Evolutionary conservation across 35 echinoderm and acorn worm species (phyloP).

Genomic region (Holothuria glaberrima): DNA sequence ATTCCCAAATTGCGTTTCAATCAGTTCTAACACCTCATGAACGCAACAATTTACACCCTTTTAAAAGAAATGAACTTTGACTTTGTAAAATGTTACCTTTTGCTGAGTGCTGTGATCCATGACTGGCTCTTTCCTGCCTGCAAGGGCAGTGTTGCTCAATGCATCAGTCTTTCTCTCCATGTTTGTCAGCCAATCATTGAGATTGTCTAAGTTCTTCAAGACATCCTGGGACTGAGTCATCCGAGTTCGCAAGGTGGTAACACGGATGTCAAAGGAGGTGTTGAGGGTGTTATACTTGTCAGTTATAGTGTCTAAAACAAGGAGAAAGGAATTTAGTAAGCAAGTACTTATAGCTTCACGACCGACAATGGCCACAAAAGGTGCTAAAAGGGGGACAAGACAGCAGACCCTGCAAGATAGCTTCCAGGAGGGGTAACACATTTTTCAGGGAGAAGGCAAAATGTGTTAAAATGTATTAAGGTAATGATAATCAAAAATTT

Average conservation of each 20-base stretch:
- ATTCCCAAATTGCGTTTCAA: too few relatives aligned
- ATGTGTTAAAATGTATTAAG: too few relatives aligned
- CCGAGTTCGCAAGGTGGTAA: constrained; percentile 66
- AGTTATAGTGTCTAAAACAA: constrained; percentile 43
- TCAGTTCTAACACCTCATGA: too few relatives aligned
- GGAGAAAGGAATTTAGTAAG: background rate
- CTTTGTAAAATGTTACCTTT: constrained; percentile 55
- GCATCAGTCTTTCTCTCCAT: constrained; percentile 66
- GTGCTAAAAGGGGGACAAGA: too few relatives aligned
- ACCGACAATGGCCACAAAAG: too few relatives aligned
- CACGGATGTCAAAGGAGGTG: constrained; percentile 56
- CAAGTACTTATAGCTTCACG: too few relatives aligned
- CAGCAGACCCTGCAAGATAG: too few relatives aligned
- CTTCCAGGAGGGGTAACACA: too few relatives aligned
- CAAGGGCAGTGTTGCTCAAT: constrained; percentile 62
- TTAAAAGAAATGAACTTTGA: background rate
- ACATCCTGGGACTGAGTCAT: constrained; percentile 71
- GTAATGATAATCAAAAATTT: too few relatives aligned
- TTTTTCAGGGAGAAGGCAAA: too few relatives aligned
- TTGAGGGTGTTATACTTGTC: constrained; percentile 91
- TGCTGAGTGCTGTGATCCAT: constrained; percentile 61
- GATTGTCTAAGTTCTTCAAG: constrained; percentile 74
- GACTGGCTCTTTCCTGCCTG: constrained; percentile 73
- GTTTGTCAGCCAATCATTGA: constrained; percentile 72
- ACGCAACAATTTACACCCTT: background rate